A percentile compares a stretch with the other conserved stretches of the same genome.
phyloP scores from a whole-genome alignment of 2,113 vertebrate species.

The Pheucticus melanocephalus region DNA sequence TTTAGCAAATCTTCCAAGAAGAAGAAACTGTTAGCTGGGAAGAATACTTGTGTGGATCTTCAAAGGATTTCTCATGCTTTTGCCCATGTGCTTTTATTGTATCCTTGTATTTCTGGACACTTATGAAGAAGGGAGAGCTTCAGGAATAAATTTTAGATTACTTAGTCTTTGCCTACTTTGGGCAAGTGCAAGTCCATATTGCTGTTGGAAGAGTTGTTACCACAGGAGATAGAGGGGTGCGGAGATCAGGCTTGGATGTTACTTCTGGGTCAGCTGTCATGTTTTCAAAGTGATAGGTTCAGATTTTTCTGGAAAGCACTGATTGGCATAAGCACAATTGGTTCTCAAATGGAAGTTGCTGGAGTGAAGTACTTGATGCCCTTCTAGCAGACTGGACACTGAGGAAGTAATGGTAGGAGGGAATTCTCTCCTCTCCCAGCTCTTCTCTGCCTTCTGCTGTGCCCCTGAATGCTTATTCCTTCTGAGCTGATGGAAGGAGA shows the following conservation, averaged over 20 bases:
- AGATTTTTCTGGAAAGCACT: not conserved
- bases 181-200: not conserved
- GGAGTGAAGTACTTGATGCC: not conserved
- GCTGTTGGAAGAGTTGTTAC: not conserved
- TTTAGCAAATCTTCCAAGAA: not conserved
- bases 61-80: not conserved
- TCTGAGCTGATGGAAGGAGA: not conserved
- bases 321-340: not conserved
- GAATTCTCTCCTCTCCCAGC: not conserved
- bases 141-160: not conserved
- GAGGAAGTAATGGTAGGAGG: not conserved
- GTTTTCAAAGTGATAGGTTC: not conserved
- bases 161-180: not conserved
- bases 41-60: not conserved
- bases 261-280: not conserved
- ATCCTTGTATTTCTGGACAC: not conserved
- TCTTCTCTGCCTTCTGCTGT: not conserved
- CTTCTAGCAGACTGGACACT: not conserved
- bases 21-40: not conserved
- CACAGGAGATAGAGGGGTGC: rapidly evolving
- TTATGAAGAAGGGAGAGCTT: not conserved
- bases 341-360: not conserved
- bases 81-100: not conserved
- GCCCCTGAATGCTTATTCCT: not conserved
- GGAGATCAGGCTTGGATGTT: not conserved